Evolutionary conservation across 2,797 vertebrate species (phyloP).

Genomic region (Allenopithecus nigroviridis): DNA sequence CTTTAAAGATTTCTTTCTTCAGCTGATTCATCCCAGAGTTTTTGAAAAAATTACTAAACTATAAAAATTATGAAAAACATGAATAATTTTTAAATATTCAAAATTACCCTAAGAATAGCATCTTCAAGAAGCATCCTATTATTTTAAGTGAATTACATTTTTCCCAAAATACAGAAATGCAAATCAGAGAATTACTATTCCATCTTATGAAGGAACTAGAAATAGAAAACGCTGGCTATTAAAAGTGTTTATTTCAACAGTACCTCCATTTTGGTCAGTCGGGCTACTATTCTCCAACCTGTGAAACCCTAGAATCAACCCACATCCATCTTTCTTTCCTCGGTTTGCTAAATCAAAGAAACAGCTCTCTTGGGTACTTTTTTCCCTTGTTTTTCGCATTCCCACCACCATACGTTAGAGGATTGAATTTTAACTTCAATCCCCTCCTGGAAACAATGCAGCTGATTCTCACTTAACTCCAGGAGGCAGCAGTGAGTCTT

Average conservation of each 20-base stretch:
- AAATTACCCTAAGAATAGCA: constrained; percentile 4
- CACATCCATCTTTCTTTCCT: neutral
- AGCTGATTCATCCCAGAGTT: neutral
- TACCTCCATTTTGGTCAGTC: neutral
- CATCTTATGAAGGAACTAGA: neutral
- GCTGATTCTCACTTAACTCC: neutral
- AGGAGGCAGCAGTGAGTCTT: neutral
- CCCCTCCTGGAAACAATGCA: neutral
- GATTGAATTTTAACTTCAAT: neutral
- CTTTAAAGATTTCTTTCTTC: constrained; percentile 27
- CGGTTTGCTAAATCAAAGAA: neutral
- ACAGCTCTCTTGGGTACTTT: neutral
- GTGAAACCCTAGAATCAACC: no score
- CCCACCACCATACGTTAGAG: neutral
- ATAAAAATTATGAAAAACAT: constrained; percentile 5
- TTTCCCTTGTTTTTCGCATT: neutral
- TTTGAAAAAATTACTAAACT: neutral
- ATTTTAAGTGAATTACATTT: neutral
- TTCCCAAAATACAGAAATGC: neutral
- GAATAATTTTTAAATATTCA: constrained; percentile 43
- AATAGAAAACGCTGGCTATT: neutral
- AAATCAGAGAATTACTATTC: neutral
- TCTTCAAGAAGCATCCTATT: neutral
- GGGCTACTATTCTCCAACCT: neutral
- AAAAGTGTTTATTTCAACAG: neutral